phyloP scores from a whole-genome alignment of 1,140 invertebrate genomes.

The Campoletis sonorensis region DNA sequence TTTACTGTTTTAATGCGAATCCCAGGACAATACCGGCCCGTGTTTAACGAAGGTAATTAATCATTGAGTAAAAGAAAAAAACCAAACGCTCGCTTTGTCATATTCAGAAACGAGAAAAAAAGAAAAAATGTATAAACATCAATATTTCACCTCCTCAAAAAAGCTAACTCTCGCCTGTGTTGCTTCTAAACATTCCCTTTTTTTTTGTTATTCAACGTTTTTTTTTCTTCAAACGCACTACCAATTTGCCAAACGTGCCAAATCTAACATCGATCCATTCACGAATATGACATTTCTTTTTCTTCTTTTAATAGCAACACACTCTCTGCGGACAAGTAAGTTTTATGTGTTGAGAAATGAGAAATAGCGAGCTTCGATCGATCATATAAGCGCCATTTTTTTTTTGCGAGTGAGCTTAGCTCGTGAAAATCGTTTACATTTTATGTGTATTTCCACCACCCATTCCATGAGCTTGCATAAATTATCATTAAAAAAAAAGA shows the following conservation, averaged over 20 bases:
- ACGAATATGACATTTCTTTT: slow-evolving; percentile 48
- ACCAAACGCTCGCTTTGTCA: slow-evolving; percentile 24
- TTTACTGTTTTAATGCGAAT: slow-evolving; percentile 46
- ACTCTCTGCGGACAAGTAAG: slow-evolving; percentile 80
- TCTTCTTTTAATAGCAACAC: slow-evolving; percentile 75
- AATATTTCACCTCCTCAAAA: background rate
- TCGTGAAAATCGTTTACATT: too few relatives aligned
- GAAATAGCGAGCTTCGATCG: slow-evolving; percentile 15
- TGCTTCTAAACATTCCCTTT: slow-evolving; percentile 27
- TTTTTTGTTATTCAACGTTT: background rate
- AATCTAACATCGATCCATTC: slow-evolving; percentile 13
- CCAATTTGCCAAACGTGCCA: slow-evolving; percentile 6
- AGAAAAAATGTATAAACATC: background rate
- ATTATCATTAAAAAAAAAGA: background rate
- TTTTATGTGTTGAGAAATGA: slow-evolving; percentile 52
- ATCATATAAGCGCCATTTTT: background rate
- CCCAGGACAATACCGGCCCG: slow-evolving; percentile 38
- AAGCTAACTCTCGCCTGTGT: slow-evolving; percentile 18
- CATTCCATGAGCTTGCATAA: too few relatives aligned
- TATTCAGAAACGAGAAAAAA: slow-evolving; percentile 3
- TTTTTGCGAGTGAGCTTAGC: background rate
- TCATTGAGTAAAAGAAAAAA: background rate
- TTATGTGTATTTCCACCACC: too few relatives aligned
- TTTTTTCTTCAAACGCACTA: slow-evolving; percentile 9
- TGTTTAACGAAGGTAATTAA: slow-evolving; percentile 43